Evolutionary conservation across 2,113 vertebrate genomes (phyloP).

Genomic region (Carollia perspicillata): DNA sequence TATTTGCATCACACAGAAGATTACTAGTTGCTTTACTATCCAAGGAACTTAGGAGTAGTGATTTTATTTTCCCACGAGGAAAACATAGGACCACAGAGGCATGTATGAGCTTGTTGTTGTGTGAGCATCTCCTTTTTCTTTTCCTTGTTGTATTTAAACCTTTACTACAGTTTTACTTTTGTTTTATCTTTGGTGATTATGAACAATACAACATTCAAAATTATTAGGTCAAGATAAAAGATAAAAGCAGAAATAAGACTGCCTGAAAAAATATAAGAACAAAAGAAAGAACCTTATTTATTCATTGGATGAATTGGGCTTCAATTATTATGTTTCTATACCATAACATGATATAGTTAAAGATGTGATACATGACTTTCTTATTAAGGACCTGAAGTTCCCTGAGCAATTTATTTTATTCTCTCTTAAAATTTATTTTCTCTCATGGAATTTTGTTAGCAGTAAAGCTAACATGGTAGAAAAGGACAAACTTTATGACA

Average conservation of each 20-base stretch:
- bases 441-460: background rate
- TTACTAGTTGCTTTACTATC: background rate
- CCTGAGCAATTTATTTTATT: background rate
- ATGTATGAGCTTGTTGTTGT: background rate
- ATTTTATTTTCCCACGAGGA: background rate
- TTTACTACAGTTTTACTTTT: background rate
- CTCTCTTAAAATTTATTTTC: background rate
- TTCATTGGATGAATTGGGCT: background rate
- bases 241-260: background rate
- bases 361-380: background rate
- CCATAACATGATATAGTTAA: background rate
- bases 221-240: background rate
- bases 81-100: background rate
- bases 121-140: background rate
- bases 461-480: background rate
- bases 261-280: background rate
- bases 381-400: background rate
- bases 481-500: constrained; percentile 3
- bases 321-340: background rate
- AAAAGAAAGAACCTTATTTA: background rate
- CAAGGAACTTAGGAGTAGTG: background rate
- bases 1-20: background rate
- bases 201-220: background rate
- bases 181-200: background rate
- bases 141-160: background rate